These are phyloP conservation scores for Procambarus clarkii DNA, from an alignment of 1,140 invertebrate genomes.

Conservation along the genomic window DNA sequence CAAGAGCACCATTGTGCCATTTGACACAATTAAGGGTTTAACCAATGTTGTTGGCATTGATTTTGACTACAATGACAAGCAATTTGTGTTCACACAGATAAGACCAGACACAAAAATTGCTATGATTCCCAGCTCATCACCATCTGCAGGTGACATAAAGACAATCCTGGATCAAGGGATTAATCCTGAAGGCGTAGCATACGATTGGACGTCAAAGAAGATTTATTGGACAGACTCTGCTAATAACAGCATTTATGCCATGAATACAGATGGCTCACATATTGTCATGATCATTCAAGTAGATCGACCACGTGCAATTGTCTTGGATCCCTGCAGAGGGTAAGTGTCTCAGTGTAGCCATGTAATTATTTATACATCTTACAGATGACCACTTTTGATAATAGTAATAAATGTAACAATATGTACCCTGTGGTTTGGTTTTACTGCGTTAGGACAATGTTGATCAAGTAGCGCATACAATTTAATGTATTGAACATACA, in stretches of 20 bases:
- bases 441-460: too few relatives aligned
- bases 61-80: conserved; percentile 93
- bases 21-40: conserved; percentile 85
- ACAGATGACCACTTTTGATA: too few relatives aligned
- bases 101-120: conserved; percentile 92
- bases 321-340: conserved; percentile 97
- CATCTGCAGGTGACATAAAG: conserved; percentile 70
- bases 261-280: conserved; percentile 92
- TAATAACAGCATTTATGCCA: conserved; percentile 95
- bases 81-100: conserved; percentile 93
- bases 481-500: too few relatives aligned
- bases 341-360: conserved; percentile 72
- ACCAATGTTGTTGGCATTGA: conserved; percentile 98
- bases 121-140: conserved; percentile 81
- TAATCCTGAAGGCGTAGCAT: conserved; percentile 96
- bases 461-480: too few relatives aligned
- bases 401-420: too few relatives aligned
- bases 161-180: conserved; percentile 81
- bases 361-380: too few relatives aligned
- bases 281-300: conserved; percentile 95
- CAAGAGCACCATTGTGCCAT: conserved; percentile 86
- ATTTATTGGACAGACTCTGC: conserved; percentile 98
- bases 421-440: too few relatives aligned
- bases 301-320: conserved; percentile 94
- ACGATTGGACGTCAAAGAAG: conserved; percentile 97